phyloP scores from a whole-genome alignment of 2,888 invertebrate species.

The Standfussiana lucernea region DNA sequence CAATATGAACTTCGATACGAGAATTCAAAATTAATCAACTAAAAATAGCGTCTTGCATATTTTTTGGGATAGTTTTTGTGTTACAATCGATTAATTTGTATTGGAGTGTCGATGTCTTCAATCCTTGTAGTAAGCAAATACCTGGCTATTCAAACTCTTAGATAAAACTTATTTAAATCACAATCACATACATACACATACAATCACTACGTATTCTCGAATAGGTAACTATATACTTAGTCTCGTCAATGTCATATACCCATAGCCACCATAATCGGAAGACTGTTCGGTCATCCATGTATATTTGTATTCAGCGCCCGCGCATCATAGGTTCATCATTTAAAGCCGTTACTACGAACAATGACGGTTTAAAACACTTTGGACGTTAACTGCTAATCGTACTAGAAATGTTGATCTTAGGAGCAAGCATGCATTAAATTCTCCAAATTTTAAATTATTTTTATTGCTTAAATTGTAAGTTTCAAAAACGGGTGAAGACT shows the following conservation, averaged over 20 bases:
- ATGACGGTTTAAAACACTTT: constrained; percentile 45
- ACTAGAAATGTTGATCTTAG: constrained; percentile 30
- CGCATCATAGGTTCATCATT: constrained; percentile 42
- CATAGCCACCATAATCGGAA: constrained; percentile 59
- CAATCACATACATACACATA: constrained; percentile 19
- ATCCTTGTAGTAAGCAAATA: background rate
- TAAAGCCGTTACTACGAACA: constrained; percentile 61
- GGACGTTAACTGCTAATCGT: constrained; percentile 40
- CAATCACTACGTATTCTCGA: constrained; percentile 25
- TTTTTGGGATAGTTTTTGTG: background rate
- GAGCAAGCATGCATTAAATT: no score
- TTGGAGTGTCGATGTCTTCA: background rate
- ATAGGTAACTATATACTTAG: constrained; percentile 49
- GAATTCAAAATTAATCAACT: background rate
- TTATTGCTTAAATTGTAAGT: no score
- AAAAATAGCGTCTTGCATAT: background rate
- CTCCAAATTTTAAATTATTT: no score
- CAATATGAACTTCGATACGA: background rate
- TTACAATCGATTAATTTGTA: background rate
- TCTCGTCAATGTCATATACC: constrained; percentile 58
- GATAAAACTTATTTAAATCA: constrained; percentile 23
- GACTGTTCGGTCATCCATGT: constrained; percentile 45
- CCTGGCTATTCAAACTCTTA: background rate
- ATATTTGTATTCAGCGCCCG: constrained; percentile 64
- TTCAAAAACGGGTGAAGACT: no score